Evolutionary conservation across 2,888 invertebrate species (phyloP).

Genomic region (Neoitamus cyanurus): DNA sequence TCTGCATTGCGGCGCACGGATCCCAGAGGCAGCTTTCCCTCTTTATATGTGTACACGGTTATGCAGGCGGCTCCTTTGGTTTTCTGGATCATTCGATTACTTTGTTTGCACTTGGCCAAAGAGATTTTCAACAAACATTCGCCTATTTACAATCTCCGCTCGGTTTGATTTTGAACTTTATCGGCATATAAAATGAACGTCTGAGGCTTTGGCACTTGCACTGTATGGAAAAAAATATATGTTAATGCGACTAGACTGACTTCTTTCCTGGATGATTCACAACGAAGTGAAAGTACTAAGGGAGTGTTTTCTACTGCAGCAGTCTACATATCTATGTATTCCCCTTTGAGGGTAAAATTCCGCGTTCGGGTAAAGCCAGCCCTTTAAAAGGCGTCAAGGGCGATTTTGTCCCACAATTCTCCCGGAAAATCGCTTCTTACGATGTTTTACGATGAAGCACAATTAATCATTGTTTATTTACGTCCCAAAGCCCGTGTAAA

Average conservation of each 20-base stretch:
- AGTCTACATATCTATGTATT: no score
- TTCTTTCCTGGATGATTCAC: not conserved
- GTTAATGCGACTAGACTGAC: not conserved
- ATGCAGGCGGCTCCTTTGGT: not conserved
- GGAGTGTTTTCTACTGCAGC: not conserved
- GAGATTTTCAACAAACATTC: not conserved
- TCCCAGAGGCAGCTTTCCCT: not conserved
- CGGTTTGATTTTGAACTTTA: not conserved
- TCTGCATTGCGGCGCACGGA: constrained; percentile 21
- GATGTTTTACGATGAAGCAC: constrained; percentile 11
- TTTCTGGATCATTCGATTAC: not conserved
- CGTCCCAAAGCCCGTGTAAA: constrained; percentile 5
- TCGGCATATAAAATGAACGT: not conserved
- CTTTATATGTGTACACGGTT: not conserved
- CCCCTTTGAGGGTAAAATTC: not conserved
- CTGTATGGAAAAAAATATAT: not conserved
- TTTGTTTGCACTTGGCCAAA: constrained; percentile 10
- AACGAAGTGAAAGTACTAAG: not conserved
- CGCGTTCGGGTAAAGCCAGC: not conserved
- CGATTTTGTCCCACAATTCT: not conserved
- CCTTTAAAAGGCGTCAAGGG: not conserved
- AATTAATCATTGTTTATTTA: constrained; percentile 31
- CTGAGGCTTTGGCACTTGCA: not conserved
- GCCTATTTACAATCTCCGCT: not conserved
- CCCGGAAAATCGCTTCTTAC: not conserved